Base-by-base conservation (phyloP, 2,888 invertebrate genomes). In the Thyatira batis region DNA sequence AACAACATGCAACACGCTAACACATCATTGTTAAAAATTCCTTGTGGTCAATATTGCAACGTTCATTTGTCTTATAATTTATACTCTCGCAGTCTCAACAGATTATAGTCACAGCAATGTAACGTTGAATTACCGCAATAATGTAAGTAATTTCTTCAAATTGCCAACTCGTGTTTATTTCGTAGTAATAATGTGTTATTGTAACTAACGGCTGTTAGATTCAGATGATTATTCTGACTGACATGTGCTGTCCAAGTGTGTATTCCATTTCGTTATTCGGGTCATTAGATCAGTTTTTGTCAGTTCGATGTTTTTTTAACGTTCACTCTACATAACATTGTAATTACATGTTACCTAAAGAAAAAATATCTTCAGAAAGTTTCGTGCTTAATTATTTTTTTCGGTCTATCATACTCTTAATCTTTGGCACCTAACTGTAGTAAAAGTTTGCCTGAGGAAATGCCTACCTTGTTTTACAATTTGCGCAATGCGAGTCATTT, bases 111-210 rank as follows among this genome's bases (percentile, higher is more conserved):
- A n/a, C 1, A 17, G 39, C 39, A n/a, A 17, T 23, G 39, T 39
- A 39, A 39, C 39, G 39, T 39, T 39, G 39, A 39, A 48, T 27
- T 57, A 58, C 61, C 53, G 63, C 55, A 66, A 63, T 68, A 65
- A 65, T 62, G 55, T 44, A 52, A 53, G 62, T 61, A 67, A 68
- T 67, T 63, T 63, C 27, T 52, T 56, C 46, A 57, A 64, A 65
- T 63, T 62, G 54, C 58, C 45, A 23, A 13, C 49, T 17, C 39
- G 44, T 44, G 33, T 56, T 54, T 57, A 55, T 63, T 62, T 57
- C 61, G 58, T 58, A 57, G 53, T 60, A 53, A 63, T 58, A 58
- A 52, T 52, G 54, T 55, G 53, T 59, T 59, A 54, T 43, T 50
- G 49, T 52, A 51, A 46, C 20, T 58, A 57, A 58, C 52, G 21